Conservation (phyloP, 2,888 invertebrate species). For the Ophion costatus region DNA sequence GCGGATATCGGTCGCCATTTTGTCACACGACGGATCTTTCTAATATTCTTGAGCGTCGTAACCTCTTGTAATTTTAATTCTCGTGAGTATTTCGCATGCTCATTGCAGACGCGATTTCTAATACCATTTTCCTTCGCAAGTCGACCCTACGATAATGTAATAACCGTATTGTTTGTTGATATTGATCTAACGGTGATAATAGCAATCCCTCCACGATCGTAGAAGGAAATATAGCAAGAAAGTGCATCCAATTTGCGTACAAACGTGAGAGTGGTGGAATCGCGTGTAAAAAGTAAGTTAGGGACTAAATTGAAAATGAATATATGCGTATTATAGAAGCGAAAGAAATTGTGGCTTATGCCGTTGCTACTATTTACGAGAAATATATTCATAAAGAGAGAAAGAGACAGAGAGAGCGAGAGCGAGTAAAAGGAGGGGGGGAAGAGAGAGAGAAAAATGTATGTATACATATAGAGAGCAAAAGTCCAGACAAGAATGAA, state of each 20-base stretch:
- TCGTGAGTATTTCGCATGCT: no score
- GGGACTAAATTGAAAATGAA: constrained; percentile 11
- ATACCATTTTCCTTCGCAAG: no score
- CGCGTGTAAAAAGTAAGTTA: background rate
- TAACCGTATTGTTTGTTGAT: no score
- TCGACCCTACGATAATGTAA: no score
- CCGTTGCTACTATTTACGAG: constrained; percentile 3
- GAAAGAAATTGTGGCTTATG: constrained; percentile 5
- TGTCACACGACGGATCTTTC: background rate
- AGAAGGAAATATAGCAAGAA: no score
- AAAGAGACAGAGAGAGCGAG: constrained; percentile 5
- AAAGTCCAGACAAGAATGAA: constrained; percentile 41
- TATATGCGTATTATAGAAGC: background rate
- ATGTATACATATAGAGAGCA: constrained; percentile 19
- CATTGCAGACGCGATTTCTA: no score
- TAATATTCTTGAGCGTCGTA: no score
- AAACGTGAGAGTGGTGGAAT: no score
- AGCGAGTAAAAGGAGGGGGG: constrained; percentile 29
- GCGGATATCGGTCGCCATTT: background rate
- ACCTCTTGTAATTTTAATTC: no score
- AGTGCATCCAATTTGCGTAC: no score
- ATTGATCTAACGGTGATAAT: no score
- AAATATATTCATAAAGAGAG: background rate
- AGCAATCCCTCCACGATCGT: no score
- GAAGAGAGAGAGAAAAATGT: background rate